Percentiles rank a stretch among this genome's conserved stretches.
Evolutionary conservation across 2,797 vertebrate genomes (phyloP).

Genomic region (Phyllotis vaccarum): DNA sequence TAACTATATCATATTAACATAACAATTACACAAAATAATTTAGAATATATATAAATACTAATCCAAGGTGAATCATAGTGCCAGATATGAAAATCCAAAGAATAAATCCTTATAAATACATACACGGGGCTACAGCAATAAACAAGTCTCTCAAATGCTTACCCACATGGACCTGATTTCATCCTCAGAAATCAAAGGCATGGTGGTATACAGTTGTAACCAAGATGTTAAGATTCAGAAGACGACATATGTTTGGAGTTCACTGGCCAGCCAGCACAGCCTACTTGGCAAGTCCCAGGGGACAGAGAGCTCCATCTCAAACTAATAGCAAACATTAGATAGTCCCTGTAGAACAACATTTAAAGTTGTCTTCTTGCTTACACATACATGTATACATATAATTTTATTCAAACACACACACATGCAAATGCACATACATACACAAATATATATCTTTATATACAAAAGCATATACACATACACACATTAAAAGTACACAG

Average conservation of each 20-base stretch:
- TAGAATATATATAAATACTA: conserved; percentile 27
- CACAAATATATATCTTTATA: neutral
- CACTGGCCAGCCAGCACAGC: too few species aligned
- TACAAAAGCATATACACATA: neutral
- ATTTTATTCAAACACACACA: neutral
- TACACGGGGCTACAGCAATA: neutral
- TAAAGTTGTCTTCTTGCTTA: neutral
- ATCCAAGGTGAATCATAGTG: conserved; percentile 15
- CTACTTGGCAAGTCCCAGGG: neutral
- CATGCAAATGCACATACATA: neutral
- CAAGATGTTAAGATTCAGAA: neutral
- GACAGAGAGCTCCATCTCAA: neutral
- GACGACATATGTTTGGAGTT: accelerated
- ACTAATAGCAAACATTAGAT: neutral
- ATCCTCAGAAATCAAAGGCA: neutral
- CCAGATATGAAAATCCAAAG: neutral
- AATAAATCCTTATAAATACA: neutral
- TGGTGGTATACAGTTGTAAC: neutral
- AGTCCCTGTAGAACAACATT: neutral
- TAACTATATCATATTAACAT: neutral
- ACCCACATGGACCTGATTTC: neutral
- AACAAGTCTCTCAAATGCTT: neutral
- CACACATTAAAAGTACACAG: neutral
- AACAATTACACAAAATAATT: neutral
- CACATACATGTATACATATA: neutral